Base-by-base conservation (phyloP, 2,797 vertebrate genomes). In the Manis crassicaudata region DNA sequence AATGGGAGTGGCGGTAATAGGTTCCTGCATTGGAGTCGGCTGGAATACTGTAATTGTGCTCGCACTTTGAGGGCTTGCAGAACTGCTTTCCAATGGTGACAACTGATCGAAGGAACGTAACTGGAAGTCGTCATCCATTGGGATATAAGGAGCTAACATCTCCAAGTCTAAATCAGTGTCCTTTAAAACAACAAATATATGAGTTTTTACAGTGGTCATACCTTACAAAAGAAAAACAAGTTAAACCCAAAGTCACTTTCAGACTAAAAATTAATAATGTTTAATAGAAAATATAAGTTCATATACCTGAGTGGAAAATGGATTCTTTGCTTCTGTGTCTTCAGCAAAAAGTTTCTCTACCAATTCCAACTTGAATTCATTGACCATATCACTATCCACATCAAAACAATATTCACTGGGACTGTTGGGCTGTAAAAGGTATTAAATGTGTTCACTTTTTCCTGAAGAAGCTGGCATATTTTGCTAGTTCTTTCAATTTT, bases 101-200 rank as follows among this genome's bases (percentile, higher is more conserved):
- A 99, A 95, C 95, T 99, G 99, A 91, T 99, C 99, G 58, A 99
- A 99, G 95, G 99, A 99, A 62, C 99, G 99, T 96, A 99, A 98
- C 99, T 99, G 99, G 98, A 99, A 99, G 97, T 99, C 99, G 40
- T 99, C 99, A 56, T 99, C 99, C 99, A 99, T 99, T 60, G 99
- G 99, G 98, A 99, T 99, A 97, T 99, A 99, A 17, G 99, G 99
- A 80, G 99, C 99, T 82, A 99, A 98, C 99, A 99, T 99, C 98
- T 99, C 99, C 98, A 99, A 98, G 96, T 99, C 99, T 96, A 99
- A 98, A 98, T 99, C 99, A 8, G 99, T 99, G 95, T 99, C 98
- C 99, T 99, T 96, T 43, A 98, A 96, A 94, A 95, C 89, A 35
- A 95, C 9, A 91, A 89, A 94, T 20, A 83, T 0, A 54, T 46